Evolutionary conservation across 2,113 vertebrate species (phyloP).

Genomic region (Lanius ludovicianus): DNA sequence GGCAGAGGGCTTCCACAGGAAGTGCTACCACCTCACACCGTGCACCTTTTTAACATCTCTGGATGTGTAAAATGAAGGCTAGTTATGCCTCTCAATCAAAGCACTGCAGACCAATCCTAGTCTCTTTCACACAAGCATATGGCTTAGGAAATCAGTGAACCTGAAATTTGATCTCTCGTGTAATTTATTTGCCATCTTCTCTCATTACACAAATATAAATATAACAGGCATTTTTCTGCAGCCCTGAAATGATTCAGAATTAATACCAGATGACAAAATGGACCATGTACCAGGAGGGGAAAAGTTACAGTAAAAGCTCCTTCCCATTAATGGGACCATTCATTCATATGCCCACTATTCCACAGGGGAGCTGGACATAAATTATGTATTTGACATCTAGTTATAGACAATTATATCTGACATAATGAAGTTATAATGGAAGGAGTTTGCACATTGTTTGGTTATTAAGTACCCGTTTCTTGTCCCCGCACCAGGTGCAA

Average conservation of each 20-base stretch:
- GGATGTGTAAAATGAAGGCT: background rate
- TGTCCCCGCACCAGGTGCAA: slow-evolving; percentile 81
- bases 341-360: slow-evolving; percentile 73
- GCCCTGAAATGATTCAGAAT: slow-evolving; percentile 20
- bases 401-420: slow-evolving; percentile 87
- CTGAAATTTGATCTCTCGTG: background rate
- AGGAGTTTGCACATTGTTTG: slow-evolving; percentile 84
- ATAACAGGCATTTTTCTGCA: slow-evolving; percentile 16
- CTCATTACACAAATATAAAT: slow-evolving; percentile 52
- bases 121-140: background rate
- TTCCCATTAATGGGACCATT: slow-evolving; percentile 74
- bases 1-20: background rate
- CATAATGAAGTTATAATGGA: slow-evolving; percentile 89
- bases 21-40: background rate
- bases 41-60: background rate
- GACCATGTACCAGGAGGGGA: slow-evolving; percentile 2
- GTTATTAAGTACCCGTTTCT: slow-evolving; percentile 87
- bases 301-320: slow-evolving; percentile 70
- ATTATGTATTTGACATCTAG: slow-evolving; percentile 83
- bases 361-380: slow-evolving; percentile 75
- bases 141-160: background rate
- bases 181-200: slow-evolving; percentile 35
- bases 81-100: background rate
- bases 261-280: slow-evolving; percentile 53
- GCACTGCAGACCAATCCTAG: background rate